These are phyloP conservation scores for Prietella phreatophila DNA, from an alignment of 2,113 vertebrate species.

Conservation along the genomic window DNA sequence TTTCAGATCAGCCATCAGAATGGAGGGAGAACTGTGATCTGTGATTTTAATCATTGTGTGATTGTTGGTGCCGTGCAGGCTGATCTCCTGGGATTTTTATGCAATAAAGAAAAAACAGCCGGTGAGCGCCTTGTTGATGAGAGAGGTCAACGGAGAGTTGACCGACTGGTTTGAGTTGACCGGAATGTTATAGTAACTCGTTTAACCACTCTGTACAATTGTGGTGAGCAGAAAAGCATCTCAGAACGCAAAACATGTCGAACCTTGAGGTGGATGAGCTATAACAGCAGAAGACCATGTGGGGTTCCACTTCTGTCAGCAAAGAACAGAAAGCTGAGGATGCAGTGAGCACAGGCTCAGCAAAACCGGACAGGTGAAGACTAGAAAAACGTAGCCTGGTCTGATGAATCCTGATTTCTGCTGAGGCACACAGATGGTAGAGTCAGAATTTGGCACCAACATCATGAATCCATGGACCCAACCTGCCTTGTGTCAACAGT, in stretches of 20 bases:
- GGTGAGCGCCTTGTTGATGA: neutral
- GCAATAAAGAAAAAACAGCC: neutral
- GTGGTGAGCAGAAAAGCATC: neutral
- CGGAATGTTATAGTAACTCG: neutral
- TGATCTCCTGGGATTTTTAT: neutral
- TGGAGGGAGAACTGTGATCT: neutral
- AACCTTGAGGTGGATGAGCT: neutral
- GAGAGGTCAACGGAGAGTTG: neutral
- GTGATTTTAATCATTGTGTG: neutral
- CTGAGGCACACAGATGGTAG: too few relatives aligned
- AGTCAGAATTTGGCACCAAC: too few relatives aligned
- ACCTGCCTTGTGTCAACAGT: too few relatives aligned
- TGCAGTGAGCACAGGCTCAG: too few relatives aligned
- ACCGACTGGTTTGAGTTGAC: neutral
- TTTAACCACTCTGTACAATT: neutral
- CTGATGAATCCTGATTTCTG: too few relatives aligned
- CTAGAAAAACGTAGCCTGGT: too few relatives aligned
- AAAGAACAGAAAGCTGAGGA: neutral
- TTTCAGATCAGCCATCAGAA: neutral
- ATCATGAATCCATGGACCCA: too few relatives aligned
- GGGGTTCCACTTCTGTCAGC: neutral
- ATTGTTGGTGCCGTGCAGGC: neutral
- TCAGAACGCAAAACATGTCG: neutral
- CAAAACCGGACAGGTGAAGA: too few relatives aligned
- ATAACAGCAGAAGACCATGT: neutral